These are phyloP conservation scores for Cyprinodon tularosa DNA, from an alignment of 2,113 vertebrate genomes.

Conservation along the genomic window DNA sequence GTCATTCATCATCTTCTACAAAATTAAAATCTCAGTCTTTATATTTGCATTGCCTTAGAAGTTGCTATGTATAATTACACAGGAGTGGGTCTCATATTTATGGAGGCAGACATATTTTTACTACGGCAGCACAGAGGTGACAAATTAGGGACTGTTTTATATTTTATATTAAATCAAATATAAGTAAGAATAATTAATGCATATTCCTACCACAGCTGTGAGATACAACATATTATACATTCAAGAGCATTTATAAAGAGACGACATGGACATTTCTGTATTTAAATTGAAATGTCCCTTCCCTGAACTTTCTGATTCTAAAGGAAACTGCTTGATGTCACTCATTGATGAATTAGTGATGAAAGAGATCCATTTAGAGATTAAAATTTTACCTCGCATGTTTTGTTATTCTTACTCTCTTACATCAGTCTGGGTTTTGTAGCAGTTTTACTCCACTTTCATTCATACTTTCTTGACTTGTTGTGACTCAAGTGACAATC, in stretches of 20 bases:
- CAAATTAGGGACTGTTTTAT: background rate
- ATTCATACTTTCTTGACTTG: slow-evolving; percentile 38
- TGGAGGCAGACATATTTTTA: too few relatives aligned
- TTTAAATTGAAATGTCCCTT: slow-evolving; percentile 1
- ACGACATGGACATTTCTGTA: slow-evolving; percentile 5
- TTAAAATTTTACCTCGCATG: slow-evolving; percentile 43
- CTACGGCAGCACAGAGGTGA: too few relatives aligned
- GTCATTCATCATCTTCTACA: too few relatives aligned
- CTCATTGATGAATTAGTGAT: background rate
- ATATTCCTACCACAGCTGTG: slow-evolving; percentile 17
- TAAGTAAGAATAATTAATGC: slow-evolving; percentile 56
- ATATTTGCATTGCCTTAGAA: too few relatives aligned
- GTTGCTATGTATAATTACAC: too few relatives aligned
- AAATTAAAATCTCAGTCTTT: too few relatives aligned
- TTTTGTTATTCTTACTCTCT: slow-evolving; percentile 24
- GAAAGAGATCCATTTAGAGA: background rate
- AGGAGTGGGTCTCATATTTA: too few relatives aligned
- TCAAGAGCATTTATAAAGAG: slow-evolving; percentile 3
- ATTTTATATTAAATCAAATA: slow-evolving; percentile 57
- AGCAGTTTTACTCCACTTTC: slow-evolving; percentile 11
- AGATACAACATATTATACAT: slow-evolving; percentile 16
- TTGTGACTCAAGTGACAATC: slow-evolving; percentile 48
- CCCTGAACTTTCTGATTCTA: background rate
- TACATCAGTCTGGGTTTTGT: slow-evolving; percentile 8
- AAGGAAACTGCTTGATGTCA: background rate